These are phyloP conservation scores for Eclectus roratus DNA, from an alignment of 2,113 vertebrate genomes.

Conservation along the genomic window DNA sequence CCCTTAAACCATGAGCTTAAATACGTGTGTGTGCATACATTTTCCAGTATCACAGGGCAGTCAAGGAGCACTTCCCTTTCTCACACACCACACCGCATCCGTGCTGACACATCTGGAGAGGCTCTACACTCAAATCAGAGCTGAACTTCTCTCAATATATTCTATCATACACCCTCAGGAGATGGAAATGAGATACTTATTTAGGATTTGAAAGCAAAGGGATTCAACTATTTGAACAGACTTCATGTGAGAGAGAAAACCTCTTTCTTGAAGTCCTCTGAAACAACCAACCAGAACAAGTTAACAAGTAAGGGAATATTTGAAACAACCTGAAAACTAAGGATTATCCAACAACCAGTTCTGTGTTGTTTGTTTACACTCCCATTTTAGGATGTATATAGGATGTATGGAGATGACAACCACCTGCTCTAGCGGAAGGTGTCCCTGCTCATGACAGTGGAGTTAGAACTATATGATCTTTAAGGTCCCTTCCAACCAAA, in stretches of 20 bases:
- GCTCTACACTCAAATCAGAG: neutral
- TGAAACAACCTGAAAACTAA: neutral
- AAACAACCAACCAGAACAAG: neutral
- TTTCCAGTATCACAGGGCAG: neutral
- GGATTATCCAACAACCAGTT: neutral
- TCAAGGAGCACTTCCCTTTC: neutral
- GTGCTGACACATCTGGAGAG: neutral
- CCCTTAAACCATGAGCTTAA: neutral
- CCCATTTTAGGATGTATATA: neutral
- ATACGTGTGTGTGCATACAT: rapidly evolving
- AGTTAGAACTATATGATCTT: neutral
- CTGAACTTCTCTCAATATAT: neutral
- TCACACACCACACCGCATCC: neutral
- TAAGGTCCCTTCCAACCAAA: neutral
- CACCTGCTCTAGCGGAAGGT: neutral
- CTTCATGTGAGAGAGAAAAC: neutral
- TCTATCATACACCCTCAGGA: neutral
- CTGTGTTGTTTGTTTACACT: neutral
- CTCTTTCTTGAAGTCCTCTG: neutral
- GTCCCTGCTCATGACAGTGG: neutral
- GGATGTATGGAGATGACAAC: neutral
- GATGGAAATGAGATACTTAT: neutral
- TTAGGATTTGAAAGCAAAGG: neutral
- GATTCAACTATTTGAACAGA: neutral
- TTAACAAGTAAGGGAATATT: neutral